Conservation (phyloP, 2,888 invertebrate species). For the Tetranychus truncatus region DNA sequence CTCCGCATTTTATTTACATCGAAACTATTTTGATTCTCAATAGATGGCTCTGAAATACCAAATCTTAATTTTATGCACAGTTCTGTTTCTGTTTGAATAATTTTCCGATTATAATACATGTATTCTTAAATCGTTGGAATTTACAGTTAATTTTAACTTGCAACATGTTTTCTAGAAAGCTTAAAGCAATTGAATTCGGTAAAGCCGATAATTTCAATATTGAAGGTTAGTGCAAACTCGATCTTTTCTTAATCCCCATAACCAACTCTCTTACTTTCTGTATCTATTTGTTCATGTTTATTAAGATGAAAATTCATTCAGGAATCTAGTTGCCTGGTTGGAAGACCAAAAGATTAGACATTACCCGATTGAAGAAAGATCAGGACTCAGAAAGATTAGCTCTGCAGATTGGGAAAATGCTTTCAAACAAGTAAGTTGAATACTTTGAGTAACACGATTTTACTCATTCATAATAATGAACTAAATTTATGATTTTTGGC, state of each 20-base stretch:
- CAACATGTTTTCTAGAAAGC: constrained; percentile 53
- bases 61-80: too few relatives aligned
- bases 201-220: constrained; percentile 50
- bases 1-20: too few relatives aligned
- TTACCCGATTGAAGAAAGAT: constrained; percentile 62
- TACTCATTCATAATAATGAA: background rate
- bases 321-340: constrained; percentile 65
- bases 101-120: too few relatives aligned
- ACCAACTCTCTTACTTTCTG: background rate
- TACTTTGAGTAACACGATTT: background rate
- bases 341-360: constrained; percentile 82
- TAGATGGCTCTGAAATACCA: too few relatives aligned
- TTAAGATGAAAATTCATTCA: constrained; percentile 58
- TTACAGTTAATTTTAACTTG: too few relatives aligned
- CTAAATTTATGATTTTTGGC: background rate
- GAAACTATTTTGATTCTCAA: too few relatives aligned
- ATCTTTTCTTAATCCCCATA: constrained; percentile 6
- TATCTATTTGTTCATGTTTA: constrained; percentile 24
- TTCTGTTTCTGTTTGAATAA: too few relatives aligned
- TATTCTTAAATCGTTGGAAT: too few relatives aligned
- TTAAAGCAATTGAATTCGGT: constrained; percentile 58
- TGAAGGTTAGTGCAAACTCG: constrained; percentile 41
- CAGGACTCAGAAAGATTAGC: constrained; percentile 48
- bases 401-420: constrained; percentile 49
- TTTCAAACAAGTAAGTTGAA: constrained; percentile 37